These are phyloP conservation scores for Collichthys lucidus DNA, from an alignment of 2,113 vertebrate genomes.

Conservation along the genomic window DNA sequence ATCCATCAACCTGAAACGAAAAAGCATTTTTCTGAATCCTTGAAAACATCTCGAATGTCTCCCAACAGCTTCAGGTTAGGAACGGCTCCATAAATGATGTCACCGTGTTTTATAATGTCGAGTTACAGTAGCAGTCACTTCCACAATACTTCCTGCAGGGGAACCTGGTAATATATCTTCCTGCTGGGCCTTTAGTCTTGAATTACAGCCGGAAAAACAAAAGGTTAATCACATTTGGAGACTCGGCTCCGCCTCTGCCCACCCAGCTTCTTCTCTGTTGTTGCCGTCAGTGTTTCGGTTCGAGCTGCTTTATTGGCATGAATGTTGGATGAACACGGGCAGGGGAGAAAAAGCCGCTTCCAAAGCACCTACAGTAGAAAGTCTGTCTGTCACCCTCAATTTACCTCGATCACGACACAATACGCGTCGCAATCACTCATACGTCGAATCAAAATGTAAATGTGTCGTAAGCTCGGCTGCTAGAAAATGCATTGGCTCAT, in stretches of 20 bases:
- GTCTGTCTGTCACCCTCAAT: conserved; percentile 8
- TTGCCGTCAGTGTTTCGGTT: conserved; percentile 26
- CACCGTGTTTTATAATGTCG: conserved; percentile 46
- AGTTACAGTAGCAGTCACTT: conserved; percentile 39
- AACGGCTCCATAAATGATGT: conserved; percentile 51
- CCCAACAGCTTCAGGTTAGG: not conserved
- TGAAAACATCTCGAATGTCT: conserved; percentile 13
- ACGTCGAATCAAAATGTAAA: conserved; percentile 47
- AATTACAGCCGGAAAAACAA: conserved; percentile 67
- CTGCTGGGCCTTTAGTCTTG: conserved; percentile 63
- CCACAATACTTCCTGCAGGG: conserved; percentile 47
- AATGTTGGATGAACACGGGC: conserved; percentile 25
- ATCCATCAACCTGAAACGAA: conserved; percentile 53
- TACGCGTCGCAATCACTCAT: conserved; percentile 15
- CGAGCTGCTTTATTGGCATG: conserved; percentile 48
- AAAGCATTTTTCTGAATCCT: conserved; percentile 3
- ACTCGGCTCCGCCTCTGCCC: conserved; percentile 57
- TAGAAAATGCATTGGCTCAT: not conserved
- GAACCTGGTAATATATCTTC: conserved; percentile 50
- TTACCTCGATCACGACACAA: conserved; percentile 26
- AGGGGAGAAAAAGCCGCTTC: not conserved
- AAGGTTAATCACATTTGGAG: conserved; percentile 64
- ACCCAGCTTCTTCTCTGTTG: conserved; percentile 53
- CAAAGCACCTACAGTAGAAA: conserved; percentile 7
- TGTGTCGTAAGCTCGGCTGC: conserved; percentile 7